Conservation (phyloP, 2,888 invertebrate genomes). For the Rhagonycha lutea region DNA sequence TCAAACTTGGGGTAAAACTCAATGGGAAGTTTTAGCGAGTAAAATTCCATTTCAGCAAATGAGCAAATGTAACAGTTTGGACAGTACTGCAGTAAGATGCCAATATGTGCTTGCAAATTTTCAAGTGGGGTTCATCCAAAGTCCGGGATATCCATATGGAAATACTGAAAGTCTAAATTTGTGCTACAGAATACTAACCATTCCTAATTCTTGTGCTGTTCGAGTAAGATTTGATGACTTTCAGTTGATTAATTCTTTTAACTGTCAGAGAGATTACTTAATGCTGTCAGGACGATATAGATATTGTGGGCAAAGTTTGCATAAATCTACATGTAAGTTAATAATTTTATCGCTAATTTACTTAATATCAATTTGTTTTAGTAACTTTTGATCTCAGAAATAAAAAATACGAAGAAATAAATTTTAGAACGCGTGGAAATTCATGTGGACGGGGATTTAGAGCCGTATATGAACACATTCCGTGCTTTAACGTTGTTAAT, state of each 20-base stretch:
- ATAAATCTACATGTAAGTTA: slow-evolving; percentile 50
- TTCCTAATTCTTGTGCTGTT: slow-evolving; percentile 52
- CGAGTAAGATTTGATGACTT: slow-evolving; percentile 55
- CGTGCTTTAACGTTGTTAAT: slow-evolving; percentile 36
- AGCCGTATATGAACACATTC: slow-evolving; percentile 53
- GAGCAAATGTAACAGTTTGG: slow-evolving; percentile 29
- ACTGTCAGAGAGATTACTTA: slow-evolving; percentile 56
- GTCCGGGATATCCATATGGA: slow-evolving; percentile 54
- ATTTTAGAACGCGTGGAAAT: slow-evolving; percentile 50
- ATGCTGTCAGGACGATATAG: slow-evolving; percentile 46
- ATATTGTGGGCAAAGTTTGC: slow-evolving; percentile 54
- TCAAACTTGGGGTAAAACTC: slow-evolving; percentile 35
- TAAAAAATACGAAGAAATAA: slow-evolving; percentile 46
- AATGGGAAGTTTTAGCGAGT: slow-evolving; percentile 30
- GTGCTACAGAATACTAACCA: slow-evolving; percentile 56
- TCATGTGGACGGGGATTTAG: slow-evolving; percentile 55
- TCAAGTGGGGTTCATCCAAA: slow-evolving; percentile 51
- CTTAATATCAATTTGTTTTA: slow-evolving; percentile 32
- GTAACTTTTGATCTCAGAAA: slow-evolving; percentile 47
- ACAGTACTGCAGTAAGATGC: neutral
- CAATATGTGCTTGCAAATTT: slow-evolving; percentile 30
- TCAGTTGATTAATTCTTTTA: slow-evolving; percentile 51
- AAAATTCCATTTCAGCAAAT: slow-evolving; percentile 35
- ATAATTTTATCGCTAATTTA: neutral
- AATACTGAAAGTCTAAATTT: slow-evolving; percentile 53